Conservation (phyloP, 1,140 invertebrate genomes). For the Heliconius eleuchia region DNA sequence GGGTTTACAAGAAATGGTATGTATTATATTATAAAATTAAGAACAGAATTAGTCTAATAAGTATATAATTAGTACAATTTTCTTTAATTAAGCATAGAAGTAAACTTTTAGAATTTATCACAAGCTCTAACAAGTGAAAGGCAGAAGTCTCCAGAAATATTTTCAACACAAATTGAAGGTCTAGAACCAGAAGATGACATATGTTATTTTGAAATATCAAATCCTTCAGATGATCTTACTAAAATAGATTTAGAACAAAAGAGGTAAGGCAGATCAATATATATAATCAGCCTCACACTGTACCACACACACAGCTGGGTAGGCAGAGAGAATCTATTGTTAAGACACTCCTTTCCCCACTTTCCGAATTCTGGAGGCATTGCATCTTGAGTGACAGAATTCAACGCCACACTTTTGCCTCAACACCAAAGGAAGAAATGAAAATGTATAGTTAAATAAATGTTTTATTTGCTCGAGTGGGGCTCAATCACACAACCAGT, state of each 20-base stretch:
- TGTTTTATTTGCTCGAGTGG: no score
- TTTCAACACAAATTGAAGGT: constrained; percentile 22
- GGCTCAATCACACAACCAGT: no score
- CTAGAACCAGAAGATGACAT: constrained; percentile 16
- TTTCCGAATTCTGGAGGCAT: no score
- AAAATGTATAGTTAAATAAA: no score
- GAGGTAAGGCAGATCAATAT: neutral
- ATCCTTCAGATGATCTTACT: constrained; percentile 17
- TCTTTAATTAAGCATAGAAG: constrained; percentile 5
- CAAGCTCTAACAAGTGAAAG: constrained; percentile 2
- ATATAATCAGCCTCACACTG: no score
- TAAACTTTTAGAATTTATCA: constrained; percentile 17
- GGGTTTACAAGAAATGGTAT: constrained; percentile 67
- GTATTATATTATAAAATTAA: constrained; percentile 17
- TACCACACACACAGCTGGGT: no score
- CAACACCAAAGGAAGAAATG: no score
- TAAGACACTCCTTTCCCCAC: no score
- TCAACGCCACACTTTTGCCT: no score
- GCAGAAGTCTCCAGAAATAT: constrained; percentile 19
- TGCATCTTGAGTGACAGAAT: no score
- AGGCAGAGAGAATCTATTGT: no score
- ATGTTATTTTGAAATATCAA: constrained; percentile 25
- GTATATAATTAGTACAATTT: neutral
- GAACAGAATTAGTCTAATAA: neutral
- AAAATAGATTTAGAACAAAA: constrained; percentile 18